These are phyloP conservation scores for Petrophora chlorosata DNA, from an alignment of 2,888 invertebrate genomes.

Conservation along the genomic window DNA sequence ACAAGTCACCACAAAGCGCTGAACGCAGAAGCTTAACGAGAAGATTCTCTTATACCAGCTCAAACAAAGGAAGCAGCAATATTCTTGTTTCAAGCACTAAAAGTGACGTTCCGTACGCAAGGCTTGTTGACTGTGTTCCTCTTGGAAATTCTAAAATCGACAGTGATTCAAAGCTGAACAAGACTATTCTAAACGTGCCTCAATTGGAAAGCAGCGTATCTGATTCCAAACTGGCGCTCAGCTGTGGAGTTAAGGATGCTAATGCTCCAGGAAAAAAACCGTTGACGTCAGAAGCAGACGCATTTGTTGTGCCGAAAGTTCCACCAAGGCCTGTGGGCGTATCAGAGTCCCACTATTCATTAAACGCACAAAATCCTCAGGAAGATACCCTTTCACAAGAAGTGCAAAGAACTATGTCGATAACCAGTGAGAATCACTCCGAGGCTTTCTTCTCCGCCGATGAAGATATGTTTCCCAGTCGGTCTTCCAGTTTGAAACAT, in stretches of 20 bases:
- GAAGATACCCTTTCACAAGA: constrained; percentile 85
- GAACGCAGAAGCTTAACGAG: constrained; percentile 75
- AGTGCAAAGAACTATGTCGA: constrained; percentile 92
- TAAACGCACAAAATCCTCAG: constrained; percentile 82
- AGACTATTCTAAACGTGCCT: constrained; percentile 80
- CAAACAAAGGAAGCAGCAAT: constrained; percentile 74
- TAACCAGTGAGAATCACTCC: constrained; percentile 95
- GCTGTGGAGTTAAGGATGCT: constrained; percentile 86
- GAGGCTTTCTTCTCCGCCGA: constrained; percentile 97
- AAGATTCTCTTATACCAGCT: constrained; percentile 77
- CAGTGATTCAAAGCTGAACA: constrained; percentile 88
- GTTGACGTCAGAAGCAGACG: constrained; percentile 52
- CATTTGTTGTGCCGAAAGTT: constrained; percentile 68
- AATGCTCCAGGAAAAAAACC: constrained; percentile 57
- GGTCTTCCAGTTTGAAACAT: constrained; percentile 87
- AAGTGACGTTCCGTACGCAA: constrained; percentile 91
- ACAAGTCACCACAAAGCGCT: constrained; percentile 68
- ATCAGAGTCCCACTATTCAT: constrained; percentile 87
- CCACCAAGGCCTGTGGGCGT: constrained; percentile 80
- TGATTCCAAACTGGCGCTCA: constrained; percentile 92
- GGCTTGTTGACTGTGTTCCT: constrained; percentile 87
- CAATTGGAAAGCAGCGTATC: constrained; percentile 91
- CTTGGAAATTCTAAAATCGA: constrained; percentile 85
- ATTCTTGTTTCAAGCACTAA: constrained; percentile 73
- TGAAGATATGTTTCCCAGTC: constrained; percentile 90